These are phyloP conservation scores for Acanthopagrus latus DNA, from an alignment of 2,797 vertebrate species.

Conservation along the genomic window DNA sequence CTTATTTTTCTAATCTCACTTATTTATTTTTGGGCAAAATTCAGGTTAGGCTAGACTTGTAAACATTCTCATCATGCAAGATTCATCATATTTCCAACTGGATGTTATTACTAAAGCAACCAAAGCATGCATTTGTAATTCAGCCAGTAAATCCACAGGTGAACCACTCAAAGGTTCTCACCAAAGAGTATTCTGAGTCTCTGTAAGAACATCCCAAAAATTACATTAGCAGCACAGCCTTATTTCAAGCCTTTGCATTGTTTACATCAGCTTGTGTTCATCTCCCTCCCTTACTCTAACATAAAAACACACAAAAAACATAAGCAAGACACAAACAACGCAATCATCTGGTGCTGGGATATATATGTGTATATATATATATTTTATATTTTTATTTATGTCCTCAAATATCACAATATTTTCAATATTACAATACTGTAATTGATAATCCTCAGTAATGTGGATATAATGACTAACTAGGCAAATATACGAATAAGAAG, in stretches of 20 bases:
- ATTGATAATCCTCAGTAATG: too few relatives aligned
- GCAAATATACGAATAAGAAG: too few relatives aligned
- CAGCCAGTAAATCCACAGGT: conserved; percentile 1
- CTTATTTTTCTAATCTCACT: not conserved
- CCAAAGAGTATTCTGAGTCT: not conserved
- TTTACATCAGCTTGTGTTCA: not conserved
- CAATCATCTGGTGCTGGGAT: not conserved
- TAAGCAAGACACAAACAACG: not conserved
- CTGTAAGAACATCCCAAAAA: not conserved
- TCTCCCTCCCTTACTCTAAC: not conserved
- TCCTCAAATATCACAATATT: too few relatives aligned
- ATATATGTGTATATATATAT: too few relatives aligned
- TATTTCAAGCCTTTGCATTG: not conserved
- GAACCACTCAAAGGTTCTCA: conserved; percentile 8
- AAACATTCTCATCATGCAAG: not conserved
- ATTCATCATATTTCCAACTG: conserved; percentile 4
- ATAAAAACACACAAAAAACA: not conserved
- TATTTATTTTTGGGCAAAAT: not conserved
- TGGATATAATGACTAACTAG: too few relatives aligned
- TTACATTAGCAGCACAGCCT: not conserved
- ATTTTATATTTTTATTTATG: too few relatives aligned
- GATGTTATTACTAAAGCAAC: not conserved
- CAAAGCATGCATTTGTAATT: not conserved
- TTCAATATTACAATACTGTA: too few relatives aligned
- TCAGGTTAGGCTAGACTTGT: not conserved